phyloP scores from a whole-genome alignment of 1,140 invertebrate genomes.

The Apolygus lucorum region DNA sequence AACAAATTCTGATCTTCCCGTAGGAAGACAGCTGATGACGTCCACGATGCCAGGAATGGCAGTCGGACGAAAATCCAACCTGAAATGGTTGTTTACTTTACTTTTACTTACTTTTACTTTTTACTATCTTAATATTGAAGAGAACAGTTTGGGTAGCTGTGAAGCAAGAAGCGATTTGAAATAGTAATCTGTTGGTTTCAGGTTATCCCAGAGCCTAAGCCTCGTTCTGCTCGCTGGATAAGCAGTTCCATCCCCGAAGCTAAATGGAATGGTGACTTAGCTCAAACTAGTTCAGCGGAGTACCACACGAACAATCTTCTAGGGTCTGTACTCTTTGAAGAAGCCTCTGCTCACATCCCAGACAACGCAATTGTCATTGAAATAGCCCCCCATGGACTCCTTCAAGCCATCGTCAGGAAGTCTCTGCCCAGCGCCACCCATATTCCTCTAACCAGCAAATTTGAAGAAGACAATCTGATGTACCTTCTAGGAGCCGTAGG shows the following conservation, averaged over 20 bases:
- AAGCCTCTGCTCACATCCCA: constrained; percentile 49
- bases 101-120: too few relatives aligned
- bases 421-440: constrained; percentile 45
- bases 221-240: constrained; percentile 49
- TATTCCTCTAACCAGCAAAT: constrained; percentile 50
- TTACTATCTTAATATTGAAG: too few relatives aligned
- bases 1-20: too few relatives aligned
- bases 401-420: constrained; percentile 51
- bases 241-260: constrained; percentile 51
- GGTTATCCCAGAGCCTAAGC: constrained; percentile 44
- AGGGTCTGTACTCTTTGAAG: constrained; percentile 51
- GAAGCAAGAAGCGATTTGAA: too few relatives aligned
- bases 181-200: too few relatives aligned
- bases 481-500: constrained; percentile 46
- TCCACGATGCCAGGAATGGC: too few relatives aligned
- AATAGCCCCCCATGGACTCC: constrained; percentile 50
- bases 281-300: constrained; percentile 48
- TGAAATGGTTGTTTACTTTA: too few relatives aligned
- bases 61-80: too few relatives aligned
- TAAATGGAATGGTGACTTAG: constrained; percentile 39
- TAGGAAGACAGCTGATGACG: too few relatives aligned
- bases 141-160: too few relatives aligned
- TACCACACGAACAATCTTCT: constrained; percentile 62
- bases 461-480: constrained; percentile 41
- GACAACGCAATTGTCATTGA: constrained; percentile 50